Percentiles rank a stretch among this genome's conserved stretches.
phyloP scores from a whole-genome alignment of 2,797 vertebrate genomes.

The Tadarida brasiliensis region DNA sequence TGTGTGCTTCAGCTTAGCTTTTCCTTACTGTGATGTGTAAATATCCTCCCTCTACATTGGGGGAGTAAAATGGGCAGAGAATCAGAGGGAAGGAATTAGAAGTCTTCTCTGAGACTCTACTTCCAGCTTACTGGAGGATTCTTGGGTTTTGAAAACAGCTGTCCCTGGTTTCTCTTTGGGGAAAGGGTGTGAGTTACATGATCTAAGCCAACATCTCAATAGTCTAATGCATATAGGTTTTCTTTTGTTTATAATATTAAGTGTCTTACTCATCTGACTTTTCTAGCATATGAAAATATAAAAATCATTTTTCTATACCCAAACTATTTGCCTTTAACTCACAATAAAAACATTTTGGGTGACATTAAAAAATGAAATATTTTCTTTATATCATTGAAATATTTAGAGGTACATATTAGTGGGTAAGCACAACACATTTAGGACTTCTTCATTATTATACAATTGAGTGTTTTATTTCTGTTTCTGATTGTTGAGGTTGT shows the following conservation, averaged over 20 bases:
- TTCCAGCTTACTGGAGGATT: neutral
- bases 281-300: neutral
- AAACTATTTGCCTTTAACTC: neutral
- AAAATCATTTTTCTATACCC: neutral
- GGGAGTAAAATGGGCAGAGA: neutral
- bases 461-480: neutral
- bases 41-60: accelerated
- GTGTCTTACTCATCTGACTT: neutral
- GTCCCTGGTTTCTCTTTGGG: neutral
- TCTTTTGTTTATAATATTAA: neutral
- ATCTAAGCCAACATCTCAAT: neutral
- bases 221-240: neutral
- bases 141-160: neutral
- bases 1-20: neutral
- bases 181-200: neutral
- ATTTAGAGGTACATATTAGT: neutral
- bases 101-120: neutral
- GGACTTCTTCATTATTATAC: neutral
- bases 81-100: neutral
- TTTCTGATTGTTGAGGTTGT: neutral
- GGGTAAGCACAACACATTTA: neutral
- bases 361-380: neutral
- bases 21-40: neutral
- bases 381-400: neutral
- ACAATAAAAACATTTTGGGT: neutral